These are phyloP conservation scores for Tringa solitaria DNA, from an alignment of 2,113 vertebrate species.

Conservation along the genomic window DNA sequence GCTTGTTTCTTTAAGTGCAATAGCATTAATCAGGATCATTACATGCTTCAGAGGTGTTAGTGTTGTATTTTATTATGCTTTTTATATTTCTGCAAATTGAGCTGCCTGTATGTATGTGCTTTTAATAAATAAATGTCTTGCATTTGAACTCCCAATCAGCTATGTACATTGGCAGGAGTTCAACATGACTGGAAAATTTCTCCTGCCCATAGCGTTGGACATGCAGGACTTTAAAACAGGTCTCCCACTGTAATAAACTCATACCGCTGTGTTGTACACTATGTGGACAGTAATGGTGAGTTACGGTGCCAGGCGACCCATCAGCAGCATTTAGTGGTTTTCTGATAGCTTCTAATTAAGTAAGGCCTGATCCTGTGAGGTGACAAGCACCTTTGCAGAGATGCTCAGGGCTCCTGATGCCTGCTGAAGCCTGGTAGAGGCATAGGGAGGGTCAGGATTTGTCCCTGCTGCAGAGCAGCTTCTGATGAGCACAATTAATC, in stretches of 20 bases:
- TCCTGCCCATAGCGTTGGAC: not conserved
- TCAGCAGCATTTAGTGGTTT: constrained; percentile 40
- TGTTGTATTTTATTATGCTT: not conserved
- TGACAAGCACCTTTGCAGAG: not conserved
- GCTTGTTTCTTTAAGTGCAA: constrained; percentile 1
- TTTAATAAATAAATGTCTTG: constrained; percentile 36
- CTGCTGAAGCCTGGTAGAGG: not conserved
- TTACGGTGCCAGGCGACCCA: constrained; percentile 32
- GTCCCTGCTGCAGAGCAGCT: not conserved
- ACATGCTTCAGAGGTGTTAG: not conserved
- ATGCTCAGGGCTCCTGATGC: not conserved
- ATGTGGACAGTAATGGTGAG: constrained; percentile 12
- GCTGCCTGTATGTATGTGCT: not conserved
- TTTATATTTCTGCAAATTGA: not conserved
- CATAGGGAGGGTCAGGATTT: not conserved
- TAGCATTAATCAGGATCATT: constrained; percentile 14
- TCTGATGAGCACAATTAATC: not conserved
- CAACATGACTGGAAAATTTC: constrained; percentile 51
- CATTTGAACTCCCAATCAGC: constrained; percentile 23
- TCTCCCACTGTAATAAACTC: not conserved
- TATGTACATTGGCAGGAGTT: constrained; percentile 46
- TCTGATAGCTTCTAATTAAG: constrained; percentile 37
- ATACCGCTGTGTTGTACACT: not conserved
- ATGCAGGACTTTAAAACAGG: constrained; percentile 13
- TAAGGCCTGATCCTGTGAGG: not conserved